These are phyloP conservation scores for Pollicipes pollicipes DNA, from an alignment of 1,140 invertebrate species.

Conservation along the genomic window DNA sequence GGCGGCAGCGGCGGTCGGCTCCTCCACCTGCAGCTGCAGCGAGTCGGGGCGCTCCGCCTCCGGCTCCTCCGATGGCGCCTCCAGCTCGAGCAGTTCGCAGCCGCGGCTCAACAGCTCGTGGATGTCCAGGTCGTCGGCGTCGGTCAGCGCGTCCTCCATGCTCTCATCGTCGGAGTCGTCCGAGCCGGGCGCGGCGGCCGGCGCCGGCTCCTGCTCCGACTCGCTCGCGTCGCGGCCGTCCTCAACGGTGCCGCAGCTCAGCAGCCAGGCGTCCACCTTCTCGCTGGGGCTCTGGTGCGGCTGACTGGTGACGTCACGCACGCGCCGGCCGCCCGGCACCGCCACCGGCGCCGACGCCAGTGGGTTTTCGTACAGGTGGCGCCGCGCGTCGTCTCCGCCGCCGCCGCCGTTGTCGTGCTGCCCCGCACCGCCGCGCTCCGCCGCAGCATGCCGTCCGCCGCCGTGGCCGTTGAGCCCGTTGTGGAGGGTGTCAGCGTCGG, in stretches of 20 bases:
- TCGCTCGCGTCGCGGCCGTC: background rate
- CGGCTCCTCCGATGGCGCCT: background rate
- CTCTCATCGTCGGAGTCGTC: conserved; percentile 12
- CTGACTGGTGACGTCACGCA: background rate
- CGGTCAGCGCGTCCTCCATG: conserved; percentile 13
- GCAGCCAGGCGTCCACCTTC: background rate
- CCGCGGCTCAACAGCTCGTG: background rate
- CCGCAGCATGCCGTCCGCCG: too few relatives aligned
- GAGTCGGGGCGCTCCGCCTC: background rate
- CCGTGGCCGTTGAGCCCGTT: too few relatives aligned
- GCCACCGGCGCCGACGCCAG: background rate
- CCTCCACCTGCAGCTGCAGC: background rate
- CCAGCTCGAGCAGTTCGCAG: background rate
- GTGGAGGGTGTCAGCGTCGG: too few relatives aligned
- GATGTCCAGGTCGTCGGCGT: conserved; percentile 9
- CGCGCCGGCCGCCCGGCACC: too few relatives aligned
- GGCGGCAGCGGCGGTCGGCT: background rate
- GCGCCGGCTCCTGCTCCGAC: background rate
- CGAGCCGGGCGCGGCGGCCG: too few relatives aligned
- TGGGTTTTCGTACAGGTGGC: background rate
- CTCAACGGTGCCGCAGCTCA: background rate
- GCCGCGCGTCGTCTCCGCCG: background rate
- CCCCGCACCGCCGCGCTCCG: too few relatives aligned
- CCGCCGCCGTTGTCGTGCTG: too few relatives aligned
- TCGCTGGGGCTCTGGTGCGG: background rate